These are phyloP conservation scores for Axinella damicornis DNA, from an alignment of 37 sponge, comb jelly and placozoan genomes.

Conservation along the genomic window DNA sequence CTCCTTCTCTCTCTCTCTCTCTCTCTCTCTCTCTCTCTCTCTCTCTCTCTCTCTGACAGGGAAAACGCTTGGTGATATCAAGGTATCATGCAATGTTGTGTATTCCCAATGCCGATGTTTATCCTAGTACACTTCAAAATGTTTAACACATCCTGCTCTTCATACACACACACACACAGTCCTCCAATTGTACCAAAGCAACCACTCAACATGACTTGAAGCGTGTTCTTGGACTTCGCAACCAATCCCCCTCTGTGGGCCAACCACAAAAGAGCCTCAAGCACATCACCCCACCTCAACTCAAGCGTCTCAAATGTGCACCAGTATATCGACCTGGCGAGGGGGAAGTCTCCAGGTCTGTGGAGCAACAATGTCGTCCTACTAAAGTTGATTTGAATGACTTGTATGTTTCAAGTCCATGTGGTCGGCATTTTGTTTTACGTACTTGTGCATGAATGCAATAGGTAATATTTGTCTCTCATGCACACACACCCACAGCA, in stretches of 20 bases:
- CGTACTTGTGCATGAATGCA: too few species aligned
- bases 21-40: not conserved
- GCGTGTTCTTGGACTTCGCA: too few species aligned
- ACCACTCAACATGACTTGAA: not conserved
- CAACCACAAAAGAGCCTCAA: not conserved
- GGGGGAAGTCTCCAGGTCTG: too few species aligned
- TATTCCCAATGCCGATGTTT: too few species aligned
- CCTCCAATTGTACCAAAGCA: not conserved
- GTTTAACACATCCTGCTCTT: not conserved
- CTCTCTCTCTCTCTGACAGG: not conserved
- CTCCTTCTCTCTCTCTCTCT: not conserved
- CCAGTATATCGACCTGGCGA: not conserved
- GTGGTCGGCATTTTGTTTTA: too few species aligned
- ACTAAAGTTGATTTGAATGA: too few species aligned
- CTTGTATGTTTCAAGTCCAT: too few species aligned
- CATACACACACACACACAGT: not conserved
- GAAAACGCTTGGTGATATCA: not conserved
- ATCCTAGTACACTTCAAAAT: not conserved
- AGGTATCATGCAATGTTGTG: not conserved
- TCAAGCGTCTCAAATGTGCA: not conserved
- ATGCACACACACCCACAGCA: not conserved
- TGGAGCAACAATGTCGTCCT: too few species aligned
- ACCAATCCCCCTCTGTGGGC: not conserved
- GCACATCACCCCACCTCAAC: not conserved
- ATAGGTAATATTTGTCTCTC: too few species aligned